These are phyloP conservation scores for Megalopta genalis DNA, from an alignment of 1,140 invertebrate genomes.

Conservation along the genomic window DNA sequence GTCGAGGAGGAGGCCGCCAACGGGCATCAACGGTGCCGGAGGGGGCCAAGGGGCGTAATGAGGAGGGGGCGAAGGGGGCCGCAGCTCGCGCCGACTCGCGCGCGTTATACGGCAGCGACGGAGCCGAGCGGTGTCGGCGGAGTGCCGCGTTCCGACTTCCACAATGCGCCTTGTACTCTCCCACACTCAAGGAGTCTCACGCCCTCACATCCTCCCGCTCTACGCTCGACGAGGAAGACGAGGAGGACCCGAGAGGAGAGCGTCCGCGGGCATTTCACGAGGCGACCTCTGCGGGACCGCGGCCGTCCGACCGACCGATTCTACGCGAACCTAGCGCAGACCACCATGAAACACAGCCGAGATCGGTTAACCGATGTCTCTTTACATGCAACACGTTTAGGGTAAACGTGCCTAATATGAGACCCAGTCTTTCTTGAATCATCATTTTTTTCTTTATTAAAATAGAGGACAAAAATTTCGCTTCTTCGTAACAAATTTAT, in stretches of 20 bases:
- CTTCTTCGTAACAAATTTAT: too few relatives aligned
- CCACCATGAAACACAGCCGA: too few relatives aligned
- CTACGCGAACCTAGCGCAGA: too few relatives aligned
- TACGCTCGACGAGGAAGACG: slow-evolving; percentile 48
- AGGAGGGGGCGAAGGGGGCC: neutral
- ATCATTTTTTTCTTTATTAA: too few relatives aligned
- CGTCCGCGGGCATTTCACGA: slow-evolving; percentile 61
- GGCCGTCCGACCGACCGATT: neutral
- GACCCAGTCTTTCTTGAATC: too few relatives aligned
- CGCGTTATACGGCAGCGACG: slow-evolving; percentile 59
- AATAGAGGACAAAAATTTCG: too few relatives aligned
- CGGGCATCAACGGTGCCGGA: slow-evolving; percentile 10
- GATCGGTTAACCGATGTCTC: too few relatives aligned
- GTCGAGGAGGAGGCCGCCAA: slow-evolving; percentile 24
- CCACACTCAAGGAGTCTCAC: slow-evolving; percentile 80
- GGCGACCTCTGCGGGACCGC: slow-evolving; percentile 48
- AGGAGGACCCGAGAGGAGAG: slow-evolving; percentile 45
- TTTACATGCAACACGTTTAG: too few relatives aligned
- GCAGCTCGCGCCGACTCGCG: neutral
- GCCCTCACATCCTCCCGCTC: slow-evolving; percentile 79
- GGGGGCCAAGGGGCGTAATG: slow-evolving; percentile 12
- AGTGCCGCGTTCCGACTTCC: slow-evolving; percentile 62
- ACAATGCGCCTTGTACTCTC: slow-evolving; percentile 80
- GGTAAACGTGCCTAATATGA: too few relatives aligned
- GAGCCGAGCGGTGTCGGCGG: slow-evolving; percentile 50